Evolutionary conservation across 2,113 vertebrate genomes (phyloP).

Genomic region (Gopherus flavomarginatus): DNA sequence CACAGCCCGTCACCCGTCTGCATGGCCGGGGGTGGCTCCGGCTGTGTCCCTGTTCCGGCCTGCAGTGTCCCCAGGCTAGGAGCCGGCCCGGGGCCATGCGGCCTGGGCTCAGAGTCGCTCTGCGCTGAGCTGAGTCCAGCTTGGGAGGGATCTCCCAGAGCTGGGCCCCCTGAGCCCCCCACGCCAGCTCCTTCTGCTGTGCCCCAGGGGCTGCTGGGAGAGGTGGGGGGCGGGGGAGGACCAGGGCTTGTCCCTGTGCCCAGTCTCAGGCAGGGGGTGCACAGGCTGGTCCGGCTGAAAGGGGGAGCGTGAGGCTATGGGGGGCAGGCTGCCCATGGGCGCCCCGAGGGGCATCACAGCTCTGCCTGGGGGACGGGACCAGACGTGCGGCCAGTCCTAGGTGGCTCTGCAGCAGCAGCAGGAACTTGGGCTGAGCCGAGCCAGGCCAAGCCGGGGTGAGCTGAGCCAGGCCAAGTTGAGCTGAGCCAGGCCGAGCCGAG

Average conservation of each 20-base stretch:
- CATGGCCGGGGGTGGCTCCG: background rate
- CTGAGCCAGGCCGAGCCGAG: rapidly evolving
- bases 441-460: too few relatives aligned
- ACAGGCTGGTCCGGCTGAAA: background rate
- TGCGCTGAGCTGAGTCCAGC: background rate
- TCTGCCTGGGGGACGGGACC: background rate
- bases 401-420: background rate
- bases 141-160: too few relatives aligned
- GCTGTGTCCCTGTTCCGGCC: too few relatives aligned
- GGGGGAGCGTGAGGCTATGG: background rate
- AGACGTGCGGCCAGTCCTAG: background rate
- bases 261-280: background rate
- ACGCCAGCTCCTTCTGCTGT: background rate
- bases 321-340: background rate
- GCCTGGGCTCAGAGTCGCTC: background rate
- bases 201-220: too few relatives aligned
- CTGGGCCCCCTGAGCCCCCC: background rate
- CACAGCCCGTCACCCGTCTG: background rate
- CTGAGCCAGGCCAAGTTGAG: too few relatives aligned
- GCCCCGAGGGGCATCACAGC: background rate
- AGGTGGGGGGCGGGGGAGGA: background rate
- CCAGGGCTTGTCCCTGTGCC: background rate
- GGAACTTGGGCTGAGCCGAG: too few relatives aligned
- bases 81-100: background rate
- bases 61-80: too few relatives aligned